phyloP scores from a whole-genome alignment of 2,888 invertebrate genomes.

The Neocrepidodera transversa region DNA sequence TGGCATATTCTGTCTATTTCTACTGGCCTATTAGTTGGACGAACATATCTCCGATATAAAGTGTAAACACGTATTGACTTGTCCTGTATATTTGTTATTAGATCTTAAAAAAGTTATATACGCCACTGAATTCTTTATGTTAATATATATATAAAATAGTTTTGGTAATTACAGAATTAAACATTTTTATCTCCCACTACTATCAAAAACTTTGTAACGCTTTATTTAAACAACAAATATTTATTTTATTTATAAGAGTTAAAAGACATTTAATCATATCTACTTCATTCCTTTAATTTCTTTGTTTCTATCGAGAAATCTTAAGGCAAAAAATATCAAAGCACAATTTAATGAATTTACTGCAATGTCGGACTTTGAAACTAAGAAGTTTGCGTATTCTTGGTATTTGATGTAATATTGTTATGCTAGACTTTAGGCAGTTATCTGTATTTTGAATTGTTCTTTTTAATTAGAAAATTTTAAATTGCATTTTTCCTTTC shows the following conservation, averaged over 20 bases:
- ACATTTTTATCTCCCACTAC: too few relatives aligned
- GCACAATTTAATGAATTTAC: conserved; percentile 20
- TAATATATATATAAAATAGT: too few relatives aligned
- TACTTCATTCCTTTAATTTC: background rate
- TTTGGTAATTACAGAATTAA: too few relatives aligned
- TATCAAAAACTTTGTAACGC: too few relatives aligned
- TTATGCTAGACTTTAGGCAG: conserved; percentile 14
- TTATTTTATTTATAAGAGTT: background rate
- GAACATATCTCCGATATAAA: too few relatives aligned
- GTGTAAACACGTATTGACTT: too few relatives aligned
- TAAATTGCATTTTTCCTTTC: conserved; percentile 23
- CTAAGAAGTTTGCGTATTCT: conserved; percentile 18
- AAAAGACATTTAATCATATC: background rate
- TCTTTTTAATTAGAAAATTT: conserved; percentile 24
- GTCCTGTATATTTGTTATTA: too few relatives aligned
- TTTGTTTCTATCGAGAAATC: conserved; percentile 7
- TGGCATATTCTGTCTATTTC: too few relatives aligned
- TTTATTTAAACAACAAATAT: too few relatives aligned
- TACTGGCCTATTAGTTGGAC: too few relatives aligned
- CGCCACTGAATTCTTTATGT: too few relatives aligned
- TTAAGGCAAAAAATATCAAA: conserved; percentile 10
- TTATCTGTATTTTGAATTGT: conserved; percentile 21
- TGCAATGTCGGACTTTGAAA: conserved; percentile 19
- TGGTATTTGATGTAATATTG: conserved; percentile 18
- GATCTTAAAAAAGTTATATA: too few relatives aligned